Base-by-base conservation (phyloP, 2,888 invertebrate species). In the Ochlodes sylvanus region DNA sequence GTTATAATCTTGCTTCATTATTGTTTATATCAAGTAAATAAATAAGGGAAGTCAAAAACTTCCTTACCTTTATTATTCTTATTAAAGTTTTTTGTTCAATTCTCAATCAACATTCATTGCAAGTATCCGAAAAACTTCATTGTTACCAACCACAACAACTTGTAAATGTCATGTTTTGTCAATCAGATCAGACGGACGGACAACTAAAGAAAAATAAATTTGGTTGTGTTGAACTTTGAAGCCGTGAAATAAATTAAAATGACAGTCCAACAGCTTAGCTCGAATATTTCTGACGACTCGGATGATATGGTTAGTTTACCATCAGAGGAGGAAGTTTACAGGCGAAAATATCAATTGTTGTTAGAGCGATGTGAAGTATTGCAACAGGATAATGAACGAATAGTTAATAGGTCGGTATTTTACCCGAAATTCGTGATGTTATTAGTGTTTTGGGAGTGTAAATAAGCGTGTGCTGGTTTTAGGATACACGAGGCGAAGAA, bases 301-400 rank as follows among this genome's bases (percentile, higher is more conserved):
- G 92, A 92, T 87, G 92, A 92, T 91, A 92, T 92, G 92, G 93
- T 92, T 81, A 93, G 92, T 79, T 88, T 91, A 87, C 91, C 92
- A 78, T 88, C 90, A 66, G 95, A 96, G 81, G 95, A 95, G 75
- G 95, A 96, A 82, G 92, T 95, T 82, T 96, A 96, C 83, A 95
- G 95, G 79, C 95, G 95, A 83, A 96, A 96, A 89, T 96, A 96
- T 85, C 95, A 96, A 84, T 88, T 96, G 77, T 87, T 97, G 69
- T 86, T 96, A 73, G 96, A 96, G 83, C 94, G 96, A 93, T 96
- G 96, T 86, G 95, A 96, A 88, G 94, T 95, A 75, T 90, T 97
- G 75, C 96, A 96, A 82, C 96, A 96, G 94, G 95, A 96, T 81
- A 97, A 96, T 85, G 96, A 96, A 84, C 94, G 96, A 86, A 91